phyloP scores from a whole-genome alignment of 2,113 vertebrate genomes.

The Gymnorhina tibicen region DNA sequence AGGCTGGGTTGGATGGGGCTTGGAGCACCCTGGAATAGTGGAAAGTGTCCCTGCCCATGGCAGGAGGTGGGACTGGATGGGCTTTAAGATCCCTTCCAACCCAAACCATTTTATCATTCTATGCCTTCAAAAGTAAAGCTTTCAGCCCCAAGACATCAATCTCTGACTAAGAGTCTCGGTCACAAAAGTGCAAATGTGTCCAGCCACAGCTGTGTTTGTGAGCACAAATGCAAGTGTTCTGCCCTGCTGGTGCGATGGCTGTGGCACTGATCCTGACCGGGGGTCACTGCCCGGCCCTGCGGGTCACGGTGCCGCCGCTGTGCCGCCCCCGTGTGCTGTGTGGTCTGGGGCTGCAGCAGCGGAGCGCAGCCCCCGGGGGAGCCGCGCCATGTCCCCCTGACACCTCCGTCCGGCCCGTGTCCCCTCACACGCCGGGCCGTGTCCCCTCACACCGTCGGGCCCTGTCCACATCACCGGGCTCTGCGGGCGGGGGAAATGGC shows the following conservation, averaged over 20 bases:
- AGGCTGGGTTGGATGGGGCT: rapidly evolving
- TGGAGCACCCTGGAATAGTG: rapidly evolving
- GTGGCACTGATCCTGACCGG: background rate
- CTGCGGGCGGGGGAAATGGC: background rate
- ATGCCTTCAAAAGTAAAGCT: background rate
- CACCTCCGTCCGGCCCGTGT: too few species aligned
- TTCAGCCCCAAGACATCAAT: background rate
- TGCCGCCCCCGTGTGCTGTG: too few species aligned
- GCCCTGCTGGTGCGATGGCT: background rate
- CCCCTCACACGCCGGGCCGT: background rate
- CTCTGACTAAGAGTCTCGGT: too few species aligned
- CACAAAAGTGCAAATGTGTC: too few species aligned
- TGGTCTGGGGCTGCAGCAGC: background rate
- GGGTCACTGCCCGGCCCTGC: background rate
- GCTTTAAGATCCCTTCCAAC: background rate
- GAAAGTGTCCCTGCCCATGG: background rate
- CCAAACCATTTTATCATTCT: background rate
- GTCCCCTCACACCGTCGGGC: background rate
- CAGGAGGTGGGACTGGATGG: background rate
- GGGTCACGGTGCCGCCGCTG: background rate
- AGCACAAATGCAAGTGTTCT: background rate
- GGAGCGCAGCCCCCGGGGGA: background rate
- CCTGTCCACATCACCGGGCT: too few species aligned
- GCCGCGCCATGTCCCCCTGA: too few species aligned
- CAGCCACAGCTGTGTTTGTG: background rate